Base-by-base conservation (phyloP, 2,113 vertebrate genomes). In the Pyxicephalus adspersus region DNA sequence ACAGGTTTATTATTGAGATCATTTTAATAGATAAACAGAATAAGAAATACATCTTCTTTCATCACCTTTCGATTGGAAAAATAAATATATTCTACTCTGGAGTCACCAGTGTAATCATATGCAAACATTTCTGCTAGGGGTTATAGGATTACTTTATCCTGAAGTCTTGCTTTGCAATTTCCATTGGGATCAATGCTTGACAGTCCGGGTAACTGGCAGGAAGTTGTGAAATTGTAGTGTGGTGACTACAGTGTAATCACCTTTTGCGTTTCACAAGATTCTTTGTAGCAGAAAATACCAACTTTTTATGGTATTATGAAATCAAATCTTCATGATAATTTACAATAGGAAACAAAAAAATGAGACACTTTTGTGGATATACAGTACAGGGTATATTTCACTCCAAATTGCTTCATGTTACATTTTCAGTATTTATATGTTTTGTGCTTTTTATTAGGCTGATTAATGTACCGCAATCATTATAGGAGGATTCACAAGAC, bases 201-300 rank as follows among this genome's bases (percentile, higher is more conserved):
- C 67, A 70, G 67, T 16, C 28, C 17, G 67, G 45, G 45, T 52
- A 52, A 70, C 67, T 70, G 16, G 67, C 45, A 26, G 45, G 67
- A 70, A 70, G 67, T 70, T 70, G 52, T 70, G 25, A 45, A 52
- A 25, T 22, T 52, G 45, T 70, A 70, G 45, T 70, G 67, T 70
- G 67, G 45, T 70, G 52, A 70, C 45, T 70, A 52, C 67, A 70
- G 26, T 70, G 52, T 70, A 45, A 54, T 70, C 67, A 70, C 45
- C 67, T 70, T 70, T 45, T 70, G 67, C 28, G 52, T 70, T 70
- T 70, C 45, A 70, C 67, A 70, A 45, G 26, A 70, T 70, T 70
- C 45, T n/a, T 8, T 70, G 45, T 26, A 70, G 67, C 67, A 70
- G 67, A 70, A 70, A 70, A 70, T 52, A 70, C 26, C 67, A 70